A percentile compares a stretch with the other conserved stretches of the same genome.
Evolutionary conservation across 1,140 invertebrate species (phyloP).

Genomic region (Paramacrobiotus metropolitanus): DNA sequence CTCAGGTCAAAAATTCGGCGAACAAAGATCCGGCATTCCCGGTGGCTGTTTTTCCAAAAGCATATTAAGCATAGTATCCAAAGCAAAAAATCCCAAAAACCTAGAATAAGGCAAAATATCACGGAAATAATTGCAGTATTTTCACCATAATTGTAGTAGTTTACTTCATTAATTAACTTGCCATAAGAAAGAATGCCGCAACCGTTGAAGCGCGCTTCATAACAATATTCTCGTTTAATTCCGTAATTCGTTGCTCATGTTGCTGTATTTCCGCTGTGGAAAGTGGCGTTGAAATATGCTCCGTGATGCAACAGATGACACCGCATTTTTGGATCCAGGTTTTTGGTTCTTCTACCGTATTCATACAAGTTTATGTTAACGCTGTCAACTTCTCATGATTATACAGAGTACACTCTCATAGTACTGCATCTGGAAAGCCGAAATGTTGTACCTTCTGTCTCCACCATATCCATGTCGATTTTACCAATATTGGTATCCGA

Average conservation of each 20-base stretch:
- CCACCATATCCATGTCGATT: too few relatives aligned
- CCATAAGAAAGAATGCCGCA: neutral
- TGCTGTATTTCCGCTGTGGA: neutral
- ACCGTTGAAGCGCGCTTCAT: neutral
- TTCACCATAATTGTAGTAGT: too few relatives aligned
- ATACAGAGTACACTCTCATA: too few relatives aligned
- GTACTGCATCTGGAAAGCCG: too few relatives aligned
- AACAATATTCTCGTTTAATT: neutral
- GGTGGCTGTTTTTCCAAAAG: slow-evolving; percentile 30
- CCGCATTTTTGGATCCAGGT: too few relatives aligned
- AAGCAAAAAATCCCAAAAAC: neutral
- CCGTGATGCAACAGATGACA: neutral
- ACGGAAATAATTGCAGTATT: too few relatives aligned
- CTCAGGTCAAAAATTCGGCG: slow-evolving; percentile 25
- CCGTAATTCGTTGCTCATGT: neutral
- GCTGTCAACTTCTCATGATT: too few relatives aligned
- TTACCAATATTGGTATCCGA: too few relatives aligned
- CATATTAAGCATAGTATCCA: neutral
- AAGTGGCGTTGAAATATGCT: neutral
- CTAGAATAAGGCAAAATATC: neutral
- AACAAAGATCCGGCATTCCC: slow-evolving; percentile 27
- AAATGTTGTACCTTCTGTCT: too few relatives aligned
- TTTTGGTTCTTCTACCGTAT: too few relatives aligned
- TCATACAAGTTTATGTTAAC: too few relatives aligned
- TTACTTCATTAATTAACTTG: too few relatives aligned